Percentiles rank a stretch among this genome's conserved stretches.
These are phyloP conservation scores for Microtus montanus DNA, from an alignment of 2,113 vertebrate species.

Conservation along the genomic window DNA sequence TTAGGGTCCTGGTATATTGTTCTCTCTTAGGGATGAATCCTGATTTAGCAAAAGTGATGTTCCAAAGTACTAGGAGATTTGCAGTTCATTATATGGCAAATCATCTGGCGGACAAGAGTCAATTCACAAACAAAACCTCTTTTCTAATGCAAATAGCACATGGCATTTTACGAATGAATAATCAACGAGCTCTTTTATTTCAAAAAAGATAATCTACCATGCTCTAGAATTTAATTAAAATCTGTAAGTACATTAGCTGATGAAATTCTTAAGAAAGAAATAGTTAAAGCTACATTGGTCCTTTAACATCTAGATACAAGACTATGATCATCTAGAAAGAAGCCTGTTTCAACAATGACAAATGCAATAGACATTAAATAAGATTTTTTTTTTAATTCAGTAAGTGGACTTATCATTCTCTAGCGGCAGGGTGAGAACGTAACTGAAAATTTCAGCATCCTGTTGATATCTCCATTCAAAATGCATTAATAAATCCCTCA, in stretches of 20 bases:
- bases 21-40: conserved; percentile 28
- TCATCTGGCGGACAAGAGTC: background rate
- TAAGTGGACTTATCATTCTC: background rate
- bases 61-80: conserved; percentile 6
- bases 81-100: background rate
- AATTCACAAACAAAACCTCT: conserved; percentile 34
- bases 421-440: background rate
- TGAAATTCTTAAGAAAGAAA: background rate
- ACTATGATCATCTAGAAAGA: background rate
- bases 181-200: background rate
- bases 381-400: background rate
- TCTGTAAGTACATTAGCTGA: background rate
- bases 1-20: background rate
- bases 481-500: background rate
- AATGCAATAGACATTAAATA: background rate
- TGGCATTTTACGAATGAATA: conserved; percentile 17
- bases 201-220: background rate
- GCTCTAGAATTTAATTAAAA: conserved; percentile 12
- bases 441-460: background rate
- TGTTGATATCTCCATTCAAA: background rate
- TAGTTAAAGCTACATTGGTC: background rate
- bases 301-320: background rate
- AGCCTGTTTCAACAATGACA: background rate
- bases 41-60: background rate
- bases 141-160: conserved; percentile 3